Evolutionary conservation across 23 tunicate genomes (phyloP).

Genomic region (Ascidia mentula): DNA sequence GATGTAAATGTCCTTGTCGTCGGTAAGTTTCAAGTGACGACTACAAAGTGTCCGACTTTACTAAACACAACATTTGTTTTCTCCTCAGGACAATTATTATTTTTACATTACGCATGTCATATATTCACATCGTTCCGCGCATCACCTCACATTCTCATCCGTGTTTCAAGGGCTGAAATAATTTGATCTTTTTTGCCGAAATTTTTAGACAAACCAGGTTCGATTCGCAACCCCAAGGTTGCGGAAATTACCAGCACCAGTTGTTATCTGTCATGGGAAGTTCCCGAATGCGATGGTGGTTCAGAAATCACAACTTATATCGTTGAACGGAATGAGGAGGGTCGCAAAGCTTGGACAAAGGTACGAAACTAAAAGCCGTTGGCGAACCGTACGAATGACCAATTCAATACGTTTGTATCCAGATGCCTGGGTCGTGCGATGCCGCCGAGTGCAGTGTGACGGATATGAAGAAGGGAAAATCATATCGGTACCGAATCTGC

Average conservation of each 20-base stretch:
- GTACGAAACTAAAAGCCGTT: no score
- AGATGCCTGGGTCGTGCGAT: constrained; percentile 48
- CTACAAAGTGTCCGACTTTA: no score
- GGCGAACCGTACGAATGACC: no score
- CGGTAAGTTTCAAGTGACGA: no score
- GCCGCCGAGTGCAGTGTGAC: constrained; percentile 72
- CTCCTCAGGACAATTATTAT: background rate
- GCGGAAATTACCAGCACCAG: constrained; percentile 65
- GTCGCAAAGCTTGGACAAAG: constrained; percentile 86
- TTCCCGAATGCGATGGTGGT: constrained; percentile 83
- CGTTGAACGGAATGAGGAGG: constrained; percentile 79
- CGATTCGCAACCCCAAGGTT: constrained; percentile 35
- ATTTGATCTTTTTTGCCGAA: no score
- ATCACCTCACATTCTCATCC: no score
- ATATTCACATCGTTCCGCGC: no score
- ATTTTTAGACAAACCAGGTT: constrained; percentile 60
- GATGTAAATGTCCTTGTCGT: constrained; percentile 56
- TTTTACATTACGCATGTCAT: no score
- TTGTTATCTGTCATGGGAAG: constrained; percentile 85
- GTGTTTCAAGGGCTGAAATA: no score
- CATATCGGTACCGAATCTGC: constrained; percentile 70
- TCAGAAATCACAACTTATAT: constrained; percentile 64
- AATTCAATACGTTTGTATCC: background rate
- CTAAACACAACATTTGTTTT: background rate
- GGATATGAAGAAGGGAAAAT: constrained; percentile 83